Evolutionary conservation across 2,113 vertebrate genomes (phyloP).

Genomic region (Gadus chalcogrammus): DNA sequence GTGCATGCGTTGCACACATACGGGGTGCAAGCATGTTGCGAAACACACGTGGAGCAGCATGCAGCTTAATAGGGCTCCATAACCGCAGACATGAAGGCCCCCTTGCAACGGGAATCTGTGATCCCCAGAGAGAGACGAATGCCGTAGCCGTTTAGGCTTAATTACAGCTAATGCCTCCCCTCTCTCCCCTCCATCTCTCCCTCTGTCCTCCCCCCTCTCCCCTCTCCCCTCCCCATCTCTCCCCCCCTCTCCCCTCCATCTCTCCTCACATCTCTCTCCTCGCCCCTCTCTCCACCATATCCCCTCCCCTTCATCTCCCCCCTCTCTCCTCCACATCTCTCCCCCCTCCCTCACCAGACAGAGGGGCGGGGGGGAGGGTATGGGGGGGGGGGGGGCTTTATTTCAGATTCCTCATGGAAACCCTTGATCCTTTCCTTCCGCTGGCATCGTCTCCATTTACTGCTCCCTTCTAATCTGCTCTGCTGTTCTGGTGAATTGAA

Average conservation of each 20-base stretch:
- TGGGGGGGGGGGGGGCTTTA: too few relatives aligned
- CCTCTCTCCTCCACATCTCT: neutral
- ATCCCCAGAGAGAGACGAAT: conserved; percentile 44
- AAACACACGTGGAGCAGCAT: neutral
- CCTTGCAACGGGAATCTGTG: conserved; percentile 42
- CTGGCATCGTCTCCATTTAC: too few relatives aligned
- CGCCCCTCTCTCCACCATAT: neutral
- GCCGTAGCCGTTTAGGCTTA: conserved; percentile 48
- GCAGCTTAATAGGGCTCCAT: conserved; percentile 26
- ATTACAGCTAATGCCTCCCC: conserved; percentile 52
- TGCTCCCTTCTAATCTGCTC: neutral
- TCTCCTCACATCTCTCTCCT: neutral
- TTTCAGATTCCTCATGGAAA: too few relatives aligned
- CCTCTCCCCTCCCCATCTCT: conserved; percentile 43
- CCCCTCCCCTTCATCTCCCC: too few relatives aligned
- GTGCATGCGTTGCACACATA: too few relatives aligned
- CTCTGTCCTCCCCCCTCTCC: conserved; percentile 3
- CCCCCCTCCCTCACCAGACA: too few relatives aligned
- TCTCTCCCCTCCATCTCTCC: conserved; percentile 22
- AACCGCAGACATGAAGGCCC: conserved; percentile 24
- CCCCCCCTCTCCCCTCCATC: conserved; percentile 12
- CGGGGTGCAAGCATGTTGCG: neutral
- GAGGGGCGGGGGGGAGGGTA: too few relatives aligned
- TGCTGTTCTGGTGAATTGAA: neutral
- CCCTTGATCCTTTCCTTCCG: neutral